Evolutionary conservation across 2,797 vertebrate genomes (phyloP).

Genomic region (Sebastes paucispinis): DNA sequence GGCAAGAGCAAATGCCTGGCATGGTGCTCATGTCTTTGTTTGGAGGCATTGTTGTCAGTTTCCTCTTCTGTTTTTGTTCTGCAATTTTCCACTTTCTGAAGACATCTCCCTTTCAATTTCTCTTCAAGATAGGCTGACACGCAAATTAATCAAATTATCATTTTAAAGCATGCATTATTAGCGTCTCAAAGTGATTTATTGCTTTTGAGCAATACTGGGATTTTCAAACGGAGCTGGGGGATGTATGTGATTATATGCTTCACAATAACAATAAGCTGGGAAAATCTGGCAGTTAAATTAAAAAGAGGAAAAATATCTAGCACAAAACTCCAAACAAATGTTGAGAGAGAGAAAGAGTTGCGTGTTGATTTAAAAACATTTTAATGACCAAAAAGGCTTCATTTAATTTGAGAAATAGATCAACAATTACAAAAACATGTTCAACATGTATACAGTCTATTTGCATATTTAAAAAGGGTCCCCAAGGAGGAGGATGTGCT

Average conservation of each 20-base stretch:
- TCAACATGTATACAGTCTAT: neutral
- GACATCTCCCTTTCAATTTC: conserved; percentile 47
- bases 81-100: conserved; percentile 47
- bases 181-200: conserved; percentile 69
- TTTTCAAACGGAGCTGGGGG: conserved; percentile 55
- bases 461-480: neutral
- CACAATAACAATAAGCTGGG: conserved; percentile 50
- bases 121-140: conserved; percentile 54
- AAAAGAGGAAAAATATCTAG: neutral
- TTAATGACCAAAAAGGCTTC: neutral
- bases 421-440: neutral
- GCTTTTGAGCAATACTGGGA: conserved; percentile 55
- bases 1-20: neutral
- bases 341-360: neutral
- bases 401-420: neutral
- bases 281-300: conserved; percentile 11
- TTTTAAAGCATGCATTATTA: conserved; percentile 72
- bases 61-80: conserved; percentile 47
- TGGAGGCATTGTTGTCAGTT: conserved; percentile 40
- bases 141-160: conserved; percentile 71
- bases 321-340: neutral
- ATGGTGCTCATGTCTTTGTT: conserved; percentile 43
- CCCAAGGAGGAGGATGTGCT: too few relatives aligned
- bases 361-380: neutral
- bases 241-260: conserved; percentile 52